A percentile compares a stretch with the other conserved stretches of the same genome.
These are phyloP conservation scores for Sciurus carolinensis DNA, from an alignment of 2,797 vertebrate genomes.

Conservation along the genomic window DNA sequence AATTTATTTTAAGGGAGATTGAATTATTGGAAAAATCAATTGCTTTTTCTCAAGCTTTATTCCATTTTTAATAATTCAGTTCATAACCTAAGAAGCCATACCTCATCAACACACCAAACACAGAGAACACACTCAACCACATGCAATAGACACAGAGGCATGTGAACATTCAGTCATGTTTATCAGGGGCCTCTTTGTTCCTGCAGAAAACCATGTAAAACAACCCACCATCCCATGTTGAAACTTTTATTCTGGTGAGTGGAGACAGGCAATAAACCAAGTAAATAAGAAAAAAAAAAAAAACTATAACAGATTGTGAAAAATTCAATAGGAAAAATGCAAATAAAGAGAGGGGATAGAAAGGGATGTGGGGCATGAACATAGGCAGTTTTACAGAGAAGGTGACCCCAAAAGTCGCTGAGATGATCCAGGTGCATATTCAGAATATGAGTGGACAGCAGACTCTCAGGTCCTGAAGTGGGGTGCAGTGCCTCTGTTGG, in stretches of 20 bases:
- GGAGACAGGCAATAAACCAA: not conserved
- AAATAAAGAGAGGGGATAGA: not conserved
- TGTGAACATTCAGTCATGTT: not conserved
- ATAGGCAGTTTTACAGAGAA: not conserved
- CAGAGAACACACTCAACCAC: not conserved
- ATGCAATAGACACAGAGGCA: not conserved
- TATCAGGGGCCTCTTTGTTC: not conserved
- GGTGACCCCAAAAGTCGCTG: no score
- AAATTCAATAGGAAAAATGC: not conserved
- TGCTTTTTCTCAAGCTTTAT: not conserved
- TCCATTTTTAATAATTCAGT: conserved; percentile 14
- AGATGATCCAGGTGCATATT: no score
- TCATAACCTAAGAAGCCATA: not conserved
- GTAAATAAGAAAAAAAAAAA: not conserved
- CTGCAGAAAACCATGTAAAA: not conserved
- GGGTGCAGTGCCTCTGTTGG: no score
- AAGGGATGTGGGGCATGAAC: no score
- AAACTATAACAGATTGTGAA: not conserved
- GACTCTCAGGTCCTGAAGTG: fast-evolving
- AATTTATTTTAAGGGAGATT: conserved; percentile 20
- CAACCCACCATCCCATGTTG: not conserved
- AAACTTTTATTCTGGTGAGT: not conserved
- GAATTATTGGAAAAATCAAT: not conserved
- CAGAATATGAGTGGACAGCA: not conserved
- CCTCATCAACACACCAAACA: not conserved